Percentiles rank a stretch among this genome's conserved stretches.
These are phyloP conservation scores for Fratercula arctica DNA, from an alignment of 2,797 vertebrate species.

Conservation along the genomic window DNA sequence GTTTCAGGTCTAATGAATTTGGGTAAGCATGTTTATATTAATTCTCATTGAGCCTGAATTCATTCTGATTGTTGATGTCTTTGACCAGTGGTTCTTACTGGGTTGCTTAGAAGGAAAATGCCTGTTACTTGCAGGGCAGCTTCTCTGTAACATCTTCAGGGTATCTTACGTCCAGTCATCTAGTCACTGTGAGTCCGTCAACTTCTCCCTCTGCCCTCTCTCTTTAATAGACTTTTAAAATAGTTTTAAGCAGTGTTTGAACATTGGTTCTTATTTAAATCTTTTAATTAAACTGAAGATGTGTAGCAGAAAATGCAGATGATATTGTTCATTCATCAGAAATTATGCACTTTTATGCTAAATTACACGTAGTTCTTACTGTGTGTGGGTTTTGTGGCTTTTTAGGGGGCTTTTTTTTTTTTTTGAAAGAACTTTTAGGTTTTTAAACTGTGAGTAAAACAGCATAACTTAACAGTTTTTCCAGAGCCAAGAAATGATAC, in stretches of 20 bases:
- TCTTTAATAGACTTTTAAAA: neutral
- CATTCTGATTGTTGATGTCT: neutral
- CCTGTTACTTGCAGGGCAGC: neutral
- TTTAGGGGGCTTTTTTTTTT: neutral
- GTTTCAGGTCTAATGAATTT: neutral
- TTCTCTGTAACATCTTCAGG: neutral
- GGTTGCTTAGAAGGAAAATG: neutral
- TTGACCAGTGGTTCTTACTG: neutral
- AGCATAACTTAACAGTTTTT: neutral
- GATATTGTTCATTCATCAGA: neutral
- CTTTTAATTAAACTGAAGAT: neutral
- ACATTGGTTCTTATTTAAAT: neutral
- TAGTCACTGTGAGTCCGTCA: neutral
- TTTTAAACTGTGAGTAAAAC: neutral
- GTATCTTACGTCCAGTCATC: neutral
- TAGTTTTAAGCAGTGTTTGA: neutral
- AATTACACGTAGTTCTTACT: neutral
- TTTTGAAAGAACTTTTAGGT: neutral
- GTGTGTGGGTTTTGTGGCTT: neutral
- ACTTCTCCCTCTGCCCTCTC: neutral
- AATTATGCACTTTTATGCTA: neutral
- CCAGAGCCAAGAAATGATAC: neutral
- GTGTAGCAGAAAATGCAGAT: neutral
- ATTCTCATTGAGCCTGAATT: neutral
- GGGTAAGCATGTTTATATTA: neutral